Conservation (phyloP, 1,140 invertebrate species). For the Anagrus nilaparvatae region DNA sequence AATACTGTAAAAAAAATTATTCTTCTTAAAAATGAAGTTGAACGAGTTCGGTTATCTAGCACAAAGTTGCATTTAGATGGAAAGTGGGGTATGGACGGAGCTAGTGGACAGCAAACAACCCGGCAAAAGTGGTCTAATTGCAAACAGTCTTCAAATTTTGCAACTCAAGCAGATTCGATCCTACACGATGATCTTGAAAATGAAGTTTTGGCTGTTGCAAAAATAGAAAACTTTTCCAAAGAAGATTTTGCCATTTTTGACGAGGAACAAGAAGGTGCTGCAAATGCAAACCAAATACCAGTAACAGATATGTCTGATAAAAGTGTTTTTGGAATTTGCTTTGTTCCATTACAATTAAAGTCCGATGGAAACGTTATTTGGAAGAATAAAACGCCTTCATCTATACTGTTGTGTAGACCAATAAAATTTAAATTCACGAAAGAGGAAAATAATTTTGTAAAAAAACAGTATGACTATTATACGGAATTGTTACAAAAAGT, state of each 20-base stretch:
- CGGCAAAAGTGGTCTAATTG: slow-evolving; percentile 21
- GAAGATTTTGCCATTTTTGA: no score
- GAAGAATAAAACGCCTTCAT: slow-evolving; percentile 27
- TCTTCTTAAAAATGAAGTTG: not conserved
- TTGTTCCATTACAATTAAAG: slow-evolving; percentile 21
- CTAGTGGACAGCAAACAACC: slow-evolving; percentile 20
- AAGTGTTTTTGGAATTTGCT: slow-evolving; percentile 19
- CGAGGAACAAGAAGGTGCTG: no score
- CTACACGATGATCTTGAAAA: no score
- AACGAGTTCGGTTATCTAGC: not conserved
- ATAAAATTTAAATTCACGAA: slow-evolving; percentile 24
- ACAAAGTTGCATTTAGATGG: slow-evolving; percentile 14
- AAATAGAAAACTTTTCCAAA: no score
- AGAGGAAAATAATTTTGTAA: slow-evolving; percentile 22
- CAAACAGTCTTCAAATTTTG: no score
- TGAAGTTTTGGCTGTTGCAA: no score
- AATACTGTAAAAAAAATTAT: not conserved
- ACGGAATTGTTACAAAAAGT: not conserved
- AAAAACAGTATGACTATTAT: not conserved
- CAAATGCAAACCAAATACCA: no score
- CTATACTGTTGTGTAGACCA: slow-evolving; percentile 24
- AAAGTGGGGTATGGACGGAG: slow-evolving; percentile 26
- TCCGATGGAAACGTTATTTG: slow-evolving; percentile 18
- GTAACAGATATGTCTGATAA: no score
- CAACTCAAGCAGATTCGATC: no score